Evolutionary conservation across 2,797 vertebrate genomes (phyloP).

Genomic region (Chrysolophus pictus): DNA sequence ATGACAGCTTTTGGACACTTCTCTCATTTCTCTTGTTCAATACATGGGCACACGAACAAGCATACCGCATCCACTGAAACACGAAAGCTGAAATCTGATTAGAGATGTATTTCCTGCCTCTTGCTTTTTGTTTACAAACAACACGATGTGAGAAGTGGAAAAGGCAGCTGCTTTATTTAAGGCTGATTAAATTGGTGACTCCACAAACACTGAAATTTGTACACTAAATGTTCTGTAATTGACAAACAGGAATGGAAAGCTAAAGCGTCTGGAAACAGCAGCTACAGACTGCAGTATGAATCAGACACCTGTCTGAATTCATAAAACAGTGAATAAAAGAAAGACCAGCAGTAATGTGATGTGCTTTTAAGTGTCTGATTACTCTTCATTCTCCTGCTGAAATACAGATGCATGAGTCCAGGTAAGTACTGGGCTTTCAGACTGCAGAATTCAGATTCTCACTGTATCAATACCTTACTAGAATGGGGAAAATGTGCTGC

Average conservation of each 20-base stretch:
- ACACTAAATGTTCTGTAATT: neutral
- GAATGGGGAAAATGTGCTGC: neutral
- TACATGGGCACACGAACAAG: neutral
- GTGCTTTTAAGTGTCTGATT: neutral
- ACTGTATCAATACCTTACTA: neutral
- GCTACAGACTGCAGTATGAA: neutral
- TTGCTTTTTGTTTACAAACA: conserved; percentile 31
- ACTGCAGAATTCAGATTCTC: neutral
- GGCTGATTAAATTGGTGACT: neutral
- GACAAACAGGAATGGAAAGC: neutral
- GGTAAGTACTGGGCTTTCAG: neutral
- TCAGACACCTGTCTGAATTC: neutral
- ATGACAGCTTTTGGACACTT: neutral
- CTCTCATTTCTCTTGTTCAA: neutral
- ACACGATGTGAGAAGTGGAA: neutral
- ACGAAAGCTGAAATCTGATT: neutral
- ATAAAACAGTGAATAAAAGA: neutral
- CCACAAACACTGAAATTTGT: neutral
- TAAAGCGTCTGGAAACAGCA: neutral
- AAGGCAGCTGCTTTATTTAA: conserved; percentile 3
- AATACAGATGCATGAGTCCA: neutral
- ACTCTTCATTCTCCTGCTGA: neutral
- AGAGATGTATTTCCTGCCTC: neutral
- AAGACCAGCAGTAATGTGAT: neutral
- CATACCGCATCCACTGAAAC: neutral